phyloP scores from a whole-genome alignment of 64 coral and sea anemone genomes.

The Dendrophyllia cribrosa region DNA sequence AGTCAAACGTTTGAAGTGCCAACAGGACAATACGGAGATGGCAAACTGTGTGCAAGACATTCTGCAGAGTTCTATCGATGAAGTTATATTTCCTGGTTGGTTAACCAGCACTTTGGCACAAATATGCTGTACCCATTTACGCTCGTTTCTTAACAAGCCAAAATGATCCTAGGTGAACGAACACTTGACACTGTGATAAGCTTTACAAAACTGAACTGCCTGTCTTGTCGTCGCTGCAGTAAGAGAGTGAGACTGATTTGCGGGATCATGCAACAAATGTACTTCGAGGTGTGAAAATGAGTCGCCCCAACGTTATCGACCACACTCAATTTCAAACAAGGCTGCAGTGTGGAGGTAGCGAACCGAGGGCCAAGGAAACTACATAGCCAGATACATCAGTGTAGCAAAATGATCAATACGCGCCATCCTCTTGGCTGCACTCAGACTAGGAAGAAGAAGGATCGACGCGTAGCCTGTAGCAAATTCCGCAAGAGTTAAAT shows the following conservation, averaged over 20 bases:
- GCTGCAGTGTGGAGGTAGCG: background rate
- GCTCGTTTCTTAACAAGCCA: background rate
- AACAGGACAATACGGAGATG: background rate
- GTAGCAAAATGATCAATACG: conserved; percentile 5
- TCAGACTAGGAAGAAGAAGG: background rate
- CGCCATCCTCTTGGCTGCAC: background rate
- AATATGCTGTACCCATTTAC: conserved; percentile 32
- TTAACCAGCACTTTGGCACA: conserved; percentile 24
- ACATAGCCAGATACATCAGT: background rate
- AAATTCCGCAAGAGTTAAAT: conserved; percentile 17
- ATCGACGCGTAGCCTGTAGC: background rate
- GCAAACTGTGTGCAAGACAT: background rate
- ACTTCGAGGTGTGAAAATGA: background rate
- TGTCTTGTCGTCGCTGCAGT: background rate
- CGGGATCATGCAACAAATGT: background rate
- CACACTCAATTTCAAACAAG: conserved; percentile 26
- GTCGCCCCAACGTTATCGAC: conserved; percentile 14
- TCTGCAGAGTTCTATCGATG: background rate
- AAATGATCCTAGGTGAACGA: background rate
- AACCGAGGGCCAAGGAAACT: conserved; percentile 4
- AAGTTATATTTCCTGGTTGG: background rate
- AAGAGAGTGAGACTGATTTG: background rate
- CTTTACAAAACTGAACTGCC: background rate
- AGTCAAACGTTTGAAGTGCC: background rate
- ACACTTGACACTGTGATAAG: conserved; percentile 27